phyloP scores from a whole-genome alignment of 2,113 vertebrate genomes.

The Equus przewalskii region DNA sequence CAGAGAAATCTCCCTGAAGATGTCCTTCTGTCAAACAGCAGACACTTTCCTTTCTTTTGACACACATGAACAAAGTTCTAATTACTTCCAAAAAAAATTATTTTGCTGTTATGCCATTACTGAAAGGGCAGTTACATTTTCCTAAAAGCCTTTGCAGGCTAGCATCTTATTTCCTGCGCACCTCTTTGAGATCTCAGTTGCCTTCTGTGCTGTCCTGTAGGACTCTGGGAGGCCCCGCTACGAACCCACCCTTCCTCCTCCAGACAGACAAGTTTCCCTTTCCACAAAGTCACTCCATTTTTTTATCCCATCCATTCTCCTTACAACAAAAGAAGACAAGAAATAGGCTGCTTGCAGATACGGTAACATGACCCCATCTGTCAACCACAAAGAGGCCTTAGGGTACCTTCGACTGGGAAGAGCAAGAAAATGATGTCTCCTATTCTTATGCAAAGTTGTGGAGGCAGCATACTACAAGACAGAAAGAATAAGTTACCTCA shows the following conservation, averaged over 20 bases:
- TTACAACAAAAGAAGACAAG: slow-evolving; percentile 31
- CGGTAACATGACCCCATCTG: neutral
- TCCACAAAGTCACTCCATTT: neutral
- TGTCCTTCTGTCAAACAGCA: neutral
- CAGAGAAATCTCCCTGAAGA: slow-evolving; percentile 23
- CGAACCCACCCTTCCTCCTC: neutral
- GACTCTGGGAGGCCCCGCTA: neutral
- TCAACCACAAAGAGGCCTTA: neutral
- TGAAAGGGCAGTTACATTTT: neutral
- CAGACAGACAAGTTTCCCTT: neutral
- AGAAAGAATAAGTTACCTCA: neutral
- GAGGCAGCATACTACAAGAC: neutral
- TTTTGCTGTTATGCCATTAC: neutral
- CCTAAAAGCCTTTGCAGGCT: neutral
- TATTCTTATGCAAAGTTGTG: neutral
- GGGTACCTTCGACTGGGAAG: neutral
- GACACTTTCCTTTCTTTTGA: neutral
- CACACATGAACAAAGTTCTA: neutral
- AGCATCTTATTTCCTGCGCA: neutral
- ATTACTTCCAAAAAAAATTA: neutral
- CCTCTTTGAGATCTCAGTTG: neutral
- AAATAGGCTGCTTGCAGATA: neutral
- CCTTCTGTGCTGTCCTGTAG: neutral
- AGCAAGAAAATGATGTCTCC: neutral
- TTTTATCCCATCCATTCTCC: neutral